These are phyloP conservation scores for Malthinus flaveolus DNA, from an alignment of 2,888 invertebrate species.

Conservation along the genomic window DNA sequence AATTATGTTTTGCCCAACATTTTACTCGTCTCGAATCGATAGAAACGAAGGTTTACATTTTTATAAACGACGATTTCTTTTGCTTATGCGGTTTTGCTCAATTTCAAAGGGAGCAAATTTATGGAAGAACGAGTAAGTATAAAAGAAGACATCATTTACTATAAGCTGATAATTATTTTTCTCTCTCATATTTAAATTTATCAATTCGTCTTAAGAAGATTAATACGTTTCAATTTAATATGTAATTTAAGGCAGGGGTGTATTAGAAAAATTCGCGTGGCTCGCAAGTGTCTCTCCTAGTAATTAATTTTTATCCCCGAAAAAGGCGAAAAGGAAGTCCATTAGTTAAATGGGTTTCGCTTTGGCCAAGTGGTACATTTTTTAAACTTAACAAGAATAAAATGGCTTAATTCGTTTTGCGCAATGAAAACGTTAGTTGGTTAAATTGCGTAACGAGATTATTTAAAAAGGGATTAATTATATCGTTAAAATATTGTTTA, in stretches of 20 bases:
- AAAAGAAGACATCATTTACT: conserved; percentile 5
- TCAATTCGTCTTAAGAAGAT: neutral
- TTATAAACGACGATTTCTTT: conserved; percentile 8
- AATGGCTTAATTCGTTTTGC: neutral
- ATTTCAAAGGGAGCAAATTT: conserved; percentile 4
- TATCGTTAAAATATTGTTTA: too few species aligned
- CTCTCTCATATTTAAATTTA: conserved; percentile 1
- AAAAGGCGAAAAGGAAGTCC: too few species aligned
- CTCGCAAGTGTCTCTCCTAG: too few species aligned
- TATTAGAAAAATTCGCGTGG: too few species aligned
- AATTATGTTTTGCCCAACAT: conserved; percentile 1
- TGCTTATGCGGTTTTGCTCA: conserved; percentile 6
- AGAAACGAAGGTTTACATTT: conserved; percentile 5
- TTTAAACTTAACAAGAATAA: conserved; percentile 1
- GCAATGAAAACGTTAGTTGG: neutral
- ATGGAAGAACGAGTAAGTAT: conserved; percentile 5
- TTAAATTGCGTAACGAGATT: neutral
- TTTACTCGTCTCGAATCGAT: conserved; percentile 4
- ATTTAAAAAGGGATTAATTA: too few species aligned
- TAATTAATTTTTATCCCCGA: too few species aligned
- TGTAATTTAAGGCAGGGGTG: too few species aligned
- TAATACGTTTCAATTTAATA: too few species aligned
- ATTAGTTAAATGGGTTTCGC: too few species aligned
- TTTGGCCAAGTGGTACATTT: neutral
- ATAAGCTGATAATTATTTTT: conserved; percentile 7